Conservation (phyloP, 2,113 vertebrate genomes). For the Daubentonia madagascariensis region DNA sequence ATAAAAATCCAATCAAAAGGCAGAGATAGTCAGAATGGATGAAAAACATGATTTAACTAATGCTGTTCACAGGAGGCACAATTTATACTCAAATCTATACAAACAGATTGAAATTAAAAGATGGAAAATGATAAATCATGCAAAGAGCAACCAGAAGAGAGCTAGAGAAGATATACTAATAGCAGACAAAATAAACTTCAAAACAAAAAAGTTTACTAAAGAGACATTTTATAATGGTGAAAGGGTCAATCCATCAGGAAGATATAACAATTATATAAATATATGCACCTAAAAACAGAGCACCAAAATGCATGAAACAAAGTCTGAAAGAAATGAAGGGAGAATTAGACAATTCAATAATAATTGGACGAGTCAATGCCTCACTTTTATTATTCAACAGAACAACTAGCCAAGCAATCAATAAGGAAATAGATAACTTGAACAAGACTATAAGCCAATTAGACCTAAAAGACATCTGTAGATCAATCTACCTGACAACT, state of each 20-base stretch:
- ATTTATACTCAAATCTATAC: neutral
- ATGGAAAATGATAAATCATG: neutral
- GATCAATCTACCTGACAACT: neutral
- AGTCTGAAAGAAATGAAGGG: neutral
- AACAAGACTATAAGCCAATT: neutral
- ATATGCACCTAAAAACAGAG: neutral
- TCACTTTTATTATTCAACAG: neutral
- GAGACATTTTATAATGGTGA: neutral
- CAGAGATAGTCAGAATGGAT: neutral
- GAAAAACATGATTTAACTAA: neutral
- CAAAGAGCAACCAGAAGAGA: neutral
- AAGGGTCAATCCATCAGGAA: neutral
- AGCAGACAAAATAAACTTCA: neutral
- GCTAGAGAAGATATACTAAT: neutral
- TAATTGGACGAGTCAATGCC: neutral
- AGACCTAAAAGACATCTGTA: neutral
- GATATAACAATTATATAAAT: neutral
- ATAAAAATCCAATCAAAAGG: neutral
- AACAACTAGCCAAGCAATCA: neutral
- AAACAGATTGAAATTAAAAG: neutral
- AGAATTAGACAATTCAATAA: neutral
- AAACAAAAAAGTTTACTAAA: neutral
- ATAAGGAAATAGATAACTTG: neutral
- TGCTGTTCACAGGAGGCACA: neutral
- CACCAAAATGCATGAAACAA: neutral